Evolutionary conservation across 2,888 invertebrate species (phyloP), one percentile per base, ranked within the genome.

Genomic region (Elaeidobius kamerunicus): DNA sequence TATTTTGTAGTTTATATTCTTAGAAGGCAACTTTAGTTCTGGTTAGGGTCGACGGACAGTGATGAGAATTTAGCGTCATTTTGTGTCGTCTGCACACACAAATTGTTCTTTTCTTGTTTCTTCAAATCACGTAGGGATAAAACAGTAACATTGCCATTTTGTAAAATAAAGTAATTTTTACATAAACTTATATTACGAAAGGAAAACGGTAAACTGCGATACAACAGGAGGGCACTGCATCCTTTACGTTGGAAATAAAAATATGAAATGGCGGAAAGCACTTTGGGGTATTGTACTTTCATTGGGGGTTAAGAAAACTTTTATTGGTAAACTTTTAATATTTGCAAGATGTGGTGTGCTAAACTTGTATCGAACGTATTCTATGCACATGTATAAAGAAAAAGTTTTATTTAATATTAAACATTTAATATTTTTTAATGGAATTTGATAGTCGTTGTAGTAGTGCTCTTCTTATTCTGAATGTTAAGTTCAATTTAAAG

Each of bases 21-120:
- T 32, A 9, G 42, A 46, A 41, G 50, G 41, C 46, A 34, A 35
- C 40, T 51, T 55, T 32, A 51, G 32, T 36, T 50, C 27, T 49
- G 17, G 19, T 51, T 17, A 19, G 50, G 55, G 46, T 55, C 50
- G 54, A 50, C 44, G 54, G 49, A 50, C 54, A 39, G 41, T 53
- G 53, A 43, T 48, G 48, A 53, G 53, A 34, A 53, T 36, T 20
- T 44, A 53, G 27, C 14, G 41, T 30, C 41, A 43, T 44, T 49
- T 36, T 28, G 51, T 52, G 48, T 48, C 47, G 53, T 53, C 47
- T 53, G 42, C 40, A 34, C n/a, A 42, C 35, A 42, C 47, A 47
- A 45, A 45, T 52, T 52, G 48, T 36, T 18, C 28, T 43, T 23
- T 18, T 19, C 27, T 49, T 46, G 23, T 32, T 36, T 53, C 17